Conservation (phyloP, 2,888 invertebrate genomes). For the Dicyrtomina minuta region DNA sequence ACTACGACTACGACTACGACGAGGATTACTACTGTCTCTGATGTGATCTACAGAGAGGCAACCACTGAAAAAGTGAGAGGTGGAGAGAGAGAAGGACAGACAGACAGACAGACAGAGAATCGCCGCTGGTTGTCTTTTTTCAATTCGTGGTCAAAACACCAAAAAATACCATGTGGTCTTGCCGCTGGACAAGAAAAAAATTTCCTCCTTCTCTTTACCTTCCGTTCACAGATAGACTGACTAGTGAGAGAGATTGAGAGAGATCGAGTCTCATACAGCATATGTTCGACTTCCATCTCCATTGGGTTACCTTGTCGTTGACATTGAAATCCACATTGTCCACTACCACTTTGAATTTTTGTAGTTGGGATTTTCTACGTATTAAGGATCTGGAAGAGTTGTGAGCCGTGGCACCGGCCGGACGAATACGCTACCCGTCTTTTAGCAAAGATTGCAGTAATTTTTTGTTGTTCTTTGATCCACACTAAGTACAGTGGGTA, state of each 20-base stretch:
- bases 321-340: neutral
- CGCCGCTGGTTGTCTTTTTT: conserved; percentile 27
- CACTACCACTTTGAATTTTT: neutral
- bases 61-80: no score
- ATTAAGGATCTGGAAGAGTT: neutral
- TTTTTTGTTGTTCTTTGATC: neutral
- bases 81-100: no score
- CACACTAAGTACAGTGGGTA: conserved; percentile 11
- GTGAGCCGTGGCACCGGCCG: no score
- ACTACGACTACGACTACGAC: no score
- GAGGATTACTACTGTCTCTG: neutral
- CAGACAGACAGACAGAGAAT: conserved; percentile 1
- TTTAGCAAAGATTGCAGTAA: conserved; percentile 30
- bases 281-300: neutral
- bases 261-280: no score
- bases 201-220: conserved; percentile 2
- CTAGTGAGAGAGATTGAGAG: no score
- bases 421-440: conserved; percentile 21
- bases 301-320: neutral
- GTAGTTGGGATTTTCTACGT: neutral
- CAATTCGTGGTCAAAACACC: conserved; percentile 27
- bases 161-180: conserved; percentile 26
- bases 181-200: conserved; percentile 29
- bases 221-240: no score
- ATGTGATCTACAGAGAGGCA: no score